Conservation (phyloP, 1,140 invertebrate genomes). For the Drosophila mauritiana region DNA sequence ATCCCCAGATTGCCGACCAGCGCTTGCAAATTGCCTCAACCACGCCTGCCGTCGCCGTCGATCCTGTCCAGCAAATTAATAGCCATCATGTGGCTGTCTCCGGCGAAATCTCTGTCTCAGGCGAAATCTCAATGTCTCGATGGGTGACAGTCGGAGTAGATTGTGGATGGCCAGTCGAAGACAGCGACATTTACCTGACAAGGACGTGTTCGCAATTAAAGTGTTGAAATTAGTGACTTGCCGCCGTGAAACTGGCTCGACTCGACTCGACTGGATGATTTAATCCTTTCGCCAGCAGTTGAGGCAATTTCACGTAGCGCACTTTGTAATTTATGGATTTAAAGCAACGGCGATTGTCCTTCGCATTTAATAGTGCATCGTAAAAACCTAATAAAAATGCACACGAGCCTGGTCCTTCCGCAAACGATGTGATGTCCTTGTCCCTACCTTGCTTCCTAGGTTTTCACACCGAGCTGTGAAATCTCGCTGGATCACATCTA, state of each 20-base stretch:
- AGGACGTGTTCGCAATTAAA: conserved; percentile 54
- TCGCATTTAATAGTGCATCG: conserved; percentile 14
- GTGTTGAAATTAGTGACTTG: conserved; percentile 53
- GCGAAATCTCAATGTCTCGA: background rate
- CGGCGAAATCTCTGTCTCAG: conserved; percentile 20
- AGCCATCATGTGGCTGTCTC: conserved; percentile 41
- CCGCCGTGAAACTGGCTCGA: conserved; percentile 22
- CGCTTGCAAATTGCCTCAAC: conserved; percentile 12
- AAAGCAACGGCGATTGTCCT: conserved; percentile 22
- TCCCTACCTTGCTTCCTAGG: conserved; percentile 45
- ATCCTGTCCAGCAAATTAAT: conserved; percentile 45
- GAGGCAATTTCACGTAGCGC: background rate
- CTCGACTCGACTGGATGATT: conserved; percentile 23
- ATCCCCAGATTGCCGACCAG: conserved; percentile 32
- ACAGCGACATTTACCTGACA: conserved; percentile 49
- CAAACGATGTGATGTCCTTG: conserved; percentile 51
- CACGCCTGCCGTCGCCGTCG: conserved; percentile 3
- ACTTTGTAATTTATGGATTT: conserved; percentile 1
- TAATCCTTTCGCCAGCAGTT: conserved; percentile 32
- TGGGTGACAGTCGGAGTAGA: conserved; percentile 38
- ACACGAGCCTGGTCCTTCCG: conserved; percentile 15
- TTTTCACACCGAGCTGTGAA: conserved; percentile 73
- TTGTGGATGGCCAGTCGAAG: conserved; percentile 18
- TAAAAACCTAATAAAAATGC: conserved; percentile 50
- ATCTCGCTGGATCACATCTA: conserved; percentile 70